Evolutionary conservation across 2,888 invertebrate species (phyloP).

Genomic region (Limnephilus rhombicus): DNA sequence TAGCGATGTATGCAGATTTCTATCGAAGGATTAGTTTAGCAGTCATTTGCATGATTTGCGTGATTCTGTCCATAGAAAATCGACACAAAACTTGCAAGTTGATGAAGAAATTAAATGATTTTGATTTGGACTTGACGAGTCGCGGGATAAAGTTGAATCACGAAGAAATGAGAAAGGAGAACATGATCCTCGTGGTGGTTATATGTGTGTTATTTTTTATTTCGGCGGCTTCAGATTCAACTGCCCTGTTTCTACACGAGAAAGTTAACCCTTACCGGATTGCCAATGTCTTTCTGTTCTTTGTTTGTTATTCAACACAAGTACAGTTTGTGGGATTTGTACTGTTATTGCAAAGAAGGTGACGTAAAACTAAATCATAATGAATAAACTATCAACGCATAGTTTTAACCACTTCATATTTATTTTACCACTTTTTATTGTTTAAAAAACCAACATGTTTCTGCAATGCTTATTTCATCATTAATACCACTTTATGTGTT

Average conservation of each 20-base stretch:
- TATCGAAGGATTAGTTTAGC: not conserved
- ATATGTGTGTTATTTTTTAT: not conserved
- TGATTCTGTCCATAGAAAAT: not conserved
- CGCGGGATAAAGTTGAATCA: not conserved
- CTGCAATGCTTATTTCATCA: no score
- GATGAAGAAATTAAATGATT: not conserved
- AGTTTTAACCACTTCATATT: no score
- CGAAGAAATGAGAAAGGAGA: not conserved
- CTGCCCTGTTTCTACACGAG: not conserved
- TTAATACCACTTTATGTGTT: no score
- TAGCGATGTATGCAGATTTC: not conserved
- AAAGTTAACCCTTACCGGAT: not conserved
- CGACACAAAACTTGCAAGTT: not conserved
- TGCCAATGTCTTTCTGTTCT: not conserved
- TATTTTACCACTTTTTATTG: no score
- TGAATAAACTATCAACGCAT: not conserved
- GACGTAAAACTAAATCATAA: not conserved
- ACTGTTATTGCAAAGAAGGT: not conserved
- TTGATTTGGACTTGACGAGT: not conserved
- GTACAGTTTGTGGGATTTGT: not conserved
- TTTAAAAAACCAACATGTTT: no score
- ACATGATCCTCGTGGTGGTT: not conserved
- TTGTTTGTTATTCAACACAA: not conserved
- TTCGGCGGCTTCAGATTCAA: not conserved
- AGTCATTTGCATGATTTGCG: not conserved